Evolutionary conservation across 1,140 invertebrate species (phyloP).

Genomic region (Acromyrmex charruanus): DNA sequence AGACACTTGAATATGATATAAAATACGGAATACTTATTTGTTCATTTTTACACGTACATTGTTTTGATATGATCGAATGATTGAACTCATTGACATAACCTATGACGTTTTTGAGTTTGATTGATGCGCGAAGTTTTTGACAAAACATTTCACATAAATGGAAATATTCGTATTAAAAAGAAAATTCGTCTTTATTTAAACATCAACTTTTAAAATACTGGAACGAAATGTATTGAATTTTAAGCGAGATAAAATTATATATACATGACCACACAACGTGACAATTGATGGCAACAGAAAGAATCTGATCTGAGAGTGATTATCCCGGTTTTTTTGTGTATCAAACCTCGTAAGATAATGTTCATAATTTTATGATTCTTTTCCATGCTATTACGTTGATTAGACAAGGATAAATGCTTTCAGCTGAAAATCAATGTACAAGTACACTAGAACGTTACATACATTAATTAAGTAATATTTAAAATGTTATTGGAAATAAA

Average conservation of each 20-base stretch:
- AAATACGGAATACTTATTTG: neutral
- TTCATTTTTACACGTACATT: conserved; percentile 5
- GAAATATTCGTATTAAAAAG: neutral
- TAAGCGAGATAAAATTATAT: neutral
- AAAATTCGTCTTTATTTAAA: neutral
- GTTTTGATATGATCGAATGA: conserved; percentile 4
- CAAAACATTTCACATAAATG: conserved; percentile 57
- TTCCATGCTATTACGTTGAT: no score
- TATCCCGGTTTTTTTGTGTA: no score
- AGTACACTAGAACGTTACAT: no score
- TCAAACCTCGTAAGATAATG: no score
- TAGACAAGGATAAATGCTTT: no score
- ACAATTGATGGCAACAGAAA: no score
- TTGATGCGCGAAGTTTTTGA: conserved; percentile 19
- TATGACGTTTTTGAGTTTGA: conserved; percentile 25
- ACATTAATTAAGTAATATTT: no score
- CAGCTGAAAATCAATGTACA: no score
- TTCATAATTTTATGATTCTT: no score
- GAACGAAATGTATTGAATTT: neutral
- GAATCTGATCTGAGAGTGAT: no score
- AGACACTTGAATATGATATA: neutral
- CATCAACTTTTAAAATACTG: neutral
- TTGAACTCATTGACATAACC: conserved; percentile 29
- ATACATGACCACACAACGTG: neutral
- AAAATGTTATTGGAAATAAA: no score